Percentiles rank a stretch among this genome's conserved stretches.
Evolutionary conservation across 2,113 vertebrate species (phyloP).

Genomic region (Marmota monax): DNA sequence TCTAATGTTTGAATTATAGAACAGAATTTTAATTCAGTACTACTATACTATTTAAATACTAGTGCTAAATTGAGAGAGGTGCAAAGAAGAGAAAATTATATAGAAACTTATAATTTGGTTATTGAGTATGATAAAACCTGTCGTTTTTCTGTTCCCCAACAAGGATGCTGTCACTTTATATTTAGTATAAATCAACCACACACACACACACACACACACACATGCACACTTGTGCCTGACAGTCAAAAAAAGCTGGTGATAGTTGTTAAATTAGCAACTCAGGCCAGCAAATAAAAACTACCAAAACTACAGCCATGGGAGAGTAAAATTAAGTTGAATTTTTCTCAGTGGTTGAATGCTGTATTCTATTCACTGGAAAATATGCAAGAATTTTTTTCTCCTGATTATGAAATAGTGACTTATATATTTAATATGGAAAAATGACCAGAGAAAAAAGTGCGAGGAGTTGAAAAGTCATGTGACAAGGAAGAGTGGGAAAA

Average conservation of each 20-base stretch:
- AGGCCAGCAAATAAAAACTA: neutral
- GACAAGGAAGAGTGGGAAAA: neutral
- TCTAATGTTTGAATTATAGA: neutral
- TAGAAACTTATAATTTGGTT: neutral
- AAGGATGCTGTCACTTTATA: constrained; percentile 7
- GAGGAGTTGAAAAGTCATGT: neutral
- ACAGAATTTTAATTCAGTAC: constrained; percentile 10
- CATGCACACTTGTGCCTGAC: neutral
- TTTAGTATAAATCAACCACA: neutral
- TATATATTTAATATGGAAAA: neutral
- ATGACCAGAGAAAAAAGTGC: neutral
- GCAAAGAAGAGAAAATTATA: neutral
- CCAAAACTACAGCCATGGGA: neutral
- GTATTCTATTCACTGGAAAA: constrained; percentile 40
- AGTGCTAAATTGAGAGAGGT: neutral
- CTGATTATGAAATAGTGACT: constrained; percentile 8
- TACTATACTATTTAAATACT: constrained; percentile 11
- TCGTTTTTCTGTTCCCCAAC: neutral
- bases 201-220: neutral
- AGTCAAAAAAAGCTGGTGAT: neutral
- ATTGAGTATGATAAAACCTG: neutral
- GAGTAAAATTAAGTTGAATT: constrained; percentile 9
- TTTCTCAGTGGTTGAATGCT: neutral
- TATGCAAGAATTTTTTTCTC: neutral
- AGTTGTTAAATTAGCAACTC: neutral